Percentiles rank a stretch among this genome's conserved stretches.
Evolutionary conservation across 2,797 vertebrate species (phyloP).

Genomic region (Propithecus deckenii): DNA sequence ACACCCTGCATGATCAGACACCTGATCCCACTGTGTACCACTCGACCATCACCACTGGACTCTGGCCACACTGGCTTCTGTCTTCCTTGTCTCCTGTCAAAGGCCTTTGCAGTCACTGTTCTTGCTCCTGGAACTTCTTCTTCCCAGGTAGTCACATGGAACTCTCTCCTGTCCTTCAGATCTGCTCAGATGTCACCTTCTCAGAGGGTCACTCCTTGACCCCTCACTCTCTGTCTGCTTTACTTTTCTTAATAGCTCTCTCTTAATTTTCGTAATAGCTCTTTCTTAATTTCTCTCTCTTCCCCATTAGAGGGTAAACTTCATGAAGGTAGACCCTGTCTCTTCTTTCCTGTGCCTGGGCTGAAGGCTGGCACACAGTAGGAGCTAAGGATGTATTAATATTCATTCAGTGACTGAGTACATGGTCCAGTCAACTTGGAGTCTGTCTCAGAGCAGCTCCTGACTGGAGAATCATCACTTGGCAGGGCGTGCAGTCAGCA

Average conservation of each 20-base stretch:
- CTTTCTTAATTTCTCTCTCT: too few relatives aligned
- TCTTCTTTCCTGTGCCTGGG: not conserved
- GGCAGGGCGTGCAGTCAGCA: not conserved
- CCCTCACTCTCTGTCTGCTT: not conserved
- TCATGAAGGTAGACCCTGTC: not conserved
- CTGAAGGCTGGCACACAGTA: not conserved
- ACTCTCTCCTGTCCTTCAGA: not conserved
- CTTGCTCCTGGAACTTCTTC: not conserved
- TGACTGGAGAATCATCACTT: not conserved
- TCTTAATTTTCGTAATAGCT: too few relatives aligned
- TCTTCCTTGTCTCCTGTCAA: not conserved
- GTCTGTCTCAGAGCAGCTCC: not conserved
- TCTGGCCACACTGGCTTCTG: not conserved
- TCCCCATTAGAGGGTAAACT: not conserved
- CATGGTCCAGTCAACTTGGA: not conserved
- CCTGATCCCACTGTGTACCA: too few relatives aligned
- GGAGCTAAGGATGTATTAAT: not conserved
- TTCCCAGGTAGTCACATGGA: not conserved
- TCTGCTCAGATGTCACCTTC: not conserved
- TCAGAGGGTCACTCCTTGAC: not conserved
- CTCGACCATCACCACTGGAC: accelerated
- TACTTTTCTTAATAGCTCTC: not conserved
- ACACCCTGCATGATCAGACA: not conserved
- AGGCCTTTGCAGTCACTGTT: not conserved
- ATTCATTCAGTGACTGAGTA: not conserved